Evolutionary conservation across 1,140 invertebrate species (phyloP).

Genomic region (Pseudomyrmex cubaensis): DNA sequence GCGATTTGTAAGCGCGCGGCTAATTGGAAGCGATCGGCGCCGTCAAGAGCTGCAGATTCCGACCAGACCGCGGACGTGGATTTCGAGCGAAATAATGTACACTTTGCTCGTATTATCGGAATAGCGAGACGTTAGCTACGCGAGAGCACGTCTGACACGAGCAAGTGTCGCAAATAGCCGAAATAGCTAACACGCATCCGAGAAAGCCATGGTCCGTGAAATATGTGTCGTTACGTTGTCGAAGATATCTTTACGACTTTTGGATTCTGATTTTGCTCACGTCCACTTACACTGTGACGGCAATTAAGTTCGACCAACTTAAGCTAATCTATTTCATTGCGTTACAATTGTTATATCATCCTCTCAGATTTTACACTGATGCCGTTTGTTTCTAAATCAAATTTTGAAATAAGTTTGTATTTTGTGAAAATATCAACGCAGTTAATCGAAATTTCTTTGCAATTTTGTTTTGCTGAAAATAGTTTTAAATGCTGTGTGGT

Average conservation of each 20-base stretch:
- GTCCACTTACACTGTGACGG: slow-evolving; percentile 12
- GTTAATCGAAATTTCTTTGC: background rate
- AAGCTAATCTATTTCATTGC: background rate
- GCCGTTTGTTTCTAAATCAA: background rate
- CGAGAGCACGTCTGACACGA: slow-evolving; percentile 51
- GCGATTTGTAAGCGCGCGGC: slow-evolving; percentile 48
- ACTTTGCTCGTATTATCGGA: slow-evolving; percentile 59
- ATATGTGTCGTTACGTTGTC: slow-evolving; percentile 67
- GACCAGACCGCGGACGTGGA: slow-evolving; percentile 23
- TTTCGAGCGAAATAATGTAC: slow-evolving; percentile 26
- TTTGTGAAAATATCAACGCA: too few relatives aligned
- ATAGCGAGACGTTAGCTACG: slow-evolving; percentile 45
- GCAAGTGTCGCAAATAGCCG: slow-evolving; percentile 67
- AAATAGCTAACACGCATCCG: slow-evolving; percentile 72
- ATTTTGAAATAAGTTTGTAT: too few relatives aligned
- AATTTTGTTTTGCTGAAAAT: background rate
- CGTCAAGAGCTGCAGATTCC: slow-evolving; percentile 61
- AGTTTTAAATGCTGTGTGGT: background rate
- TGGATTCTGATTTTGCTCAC: slow-evolving; percentile 42
- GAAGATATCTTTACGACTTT: slow-evolving; percentile 57
- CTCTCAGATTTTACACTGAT: background rate
- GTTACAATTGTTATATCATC: slow-evolving; percentile 11
- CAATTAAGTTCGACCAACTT: background rate
- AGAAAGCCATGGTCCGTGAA: slow-evolving; percentile 55
- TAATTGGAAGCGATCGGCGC: slow-evolving; percentile 42